Evolutionary conservation across 2,113 vertebrate species (phyloP), one percentile per base, ranked within the genome.

Genomic region (Campylomormyrus tamandua): DNA sequence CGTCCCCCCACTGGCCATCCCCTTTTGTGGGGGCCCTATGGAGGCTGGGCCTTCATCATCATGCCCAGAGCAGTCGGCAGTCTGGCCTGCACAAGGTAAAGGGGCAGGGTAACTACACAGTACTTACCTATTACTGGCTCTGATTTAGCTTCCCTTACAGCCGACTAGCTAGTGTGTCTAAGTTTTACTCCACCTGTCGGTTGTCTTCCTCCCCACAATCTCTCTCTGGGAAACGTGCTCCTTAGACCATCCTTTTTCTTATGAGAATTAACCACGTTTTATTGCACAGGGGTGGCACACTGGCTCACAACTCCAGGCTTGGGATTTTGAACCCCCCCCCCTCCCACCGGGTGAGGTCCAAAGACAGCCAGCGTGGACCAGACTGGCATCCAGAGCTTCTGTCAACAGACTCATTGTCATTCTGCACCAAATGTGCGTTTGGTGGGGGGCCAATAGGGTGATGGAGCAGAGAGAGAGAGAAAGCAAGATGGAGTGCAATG

Each of bases 401-500:
- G 7, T 6, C 0, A 6, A 24, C 56, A 62, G 58, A 62, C 58
- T 66, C 58, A 66, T 10, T 66, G 58, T 66, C 58, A 66, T n/a
- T 66, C n/a, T 70, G 27, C 62, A 70, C 62, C 27, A 10, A 70
- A 11, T 70, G n/a, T 31, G 62, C 0, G 3, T 70, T 27, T 70
- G n/a, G 2, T 11, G n/a, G 58, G 8, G 0, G n/a, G n/a, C n/a
- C 8, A 66, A 66, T 3, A 10, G 58, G 58, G n/a, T 27, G 62
- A 27, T 66, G n/a, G 9, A 66, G 62, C 62, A 80, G 83, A 15
- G 35, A 90, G 90, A 90, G 89, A 90, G 45, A 90, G 90, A 91
- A 89, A 49, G 90, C 89, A 88, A 92, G 56, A 91, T 24, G 90
- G 77, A 90, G 31, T 87, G 87, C 53, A 52, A 62, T 70, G 87